Evolutionary conservation across 2,888 invertebrate species (phyloP).

Genomic region (Stegophylla sp.): DNA sequence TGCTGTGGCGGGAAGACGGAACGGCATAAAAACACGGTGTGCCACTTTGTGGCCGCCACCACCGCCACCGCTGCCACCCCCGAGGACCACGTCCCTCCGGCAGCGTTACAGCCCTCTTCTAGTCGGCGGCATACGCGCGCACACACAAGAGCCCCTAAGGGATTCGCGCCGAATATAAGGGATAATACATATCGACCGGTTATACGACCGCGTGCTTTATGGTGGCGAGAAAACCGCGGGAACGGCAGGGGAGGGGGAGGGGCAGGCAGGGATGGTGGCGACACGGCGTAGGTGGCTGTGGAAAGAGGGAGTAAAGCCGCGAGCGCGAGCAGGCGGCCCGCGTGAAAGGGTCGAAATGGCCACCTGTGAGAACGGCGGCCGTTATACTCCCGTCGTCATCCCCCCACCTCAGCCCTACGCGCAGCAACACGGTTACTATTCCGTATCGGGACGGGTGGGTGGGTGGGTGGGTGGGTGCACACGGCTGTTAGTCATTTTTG

Average conservation of each 20-base stretch:
- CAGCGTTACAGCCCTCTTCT: background rate
- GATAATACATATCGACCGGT: slow-evolving; percentile 54
- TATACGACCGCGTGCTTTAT: slow-evolving; percentile 33
- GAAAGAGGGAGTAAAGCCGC: no score
- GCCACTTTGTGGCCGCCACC: no score
- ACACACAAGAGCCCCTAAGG: slow-evolving; percentile 23
- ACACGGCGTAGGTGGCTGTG: no score
- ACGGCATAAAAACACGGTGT: background rate
- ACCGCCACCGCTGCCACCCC: background rate
- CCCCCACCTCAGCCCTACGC: background rate
- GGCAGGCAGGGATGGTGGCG: background rate
- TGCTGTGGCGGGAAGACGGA: background rate
- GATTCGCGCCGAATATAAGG: slow-evolving; percentile 45
- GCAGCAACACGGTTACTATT: background rate
- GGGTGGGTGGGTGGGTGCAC: no score
- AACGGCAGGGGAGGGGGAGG: background rate
- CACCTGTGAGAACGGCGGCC: slow-evolving; percentile 55
- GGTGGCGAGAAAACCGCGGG: background rate
- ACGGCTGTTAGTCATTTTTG: slow-evolving; percentile 39
- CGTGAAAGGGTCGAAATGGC: slow-evolving; percentile 43
- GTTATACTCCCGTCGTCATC: slow-evolving; percentile 4
- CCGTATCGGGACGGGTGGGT: background rate
- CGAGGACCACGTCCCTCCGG: background rate
- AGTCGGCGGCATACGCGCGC: background rate
- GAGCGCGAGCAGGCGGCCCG: no score